Conservation (phyloP, 1,140 invertebrate species). For the Notospermus geniculatus region DNA sequence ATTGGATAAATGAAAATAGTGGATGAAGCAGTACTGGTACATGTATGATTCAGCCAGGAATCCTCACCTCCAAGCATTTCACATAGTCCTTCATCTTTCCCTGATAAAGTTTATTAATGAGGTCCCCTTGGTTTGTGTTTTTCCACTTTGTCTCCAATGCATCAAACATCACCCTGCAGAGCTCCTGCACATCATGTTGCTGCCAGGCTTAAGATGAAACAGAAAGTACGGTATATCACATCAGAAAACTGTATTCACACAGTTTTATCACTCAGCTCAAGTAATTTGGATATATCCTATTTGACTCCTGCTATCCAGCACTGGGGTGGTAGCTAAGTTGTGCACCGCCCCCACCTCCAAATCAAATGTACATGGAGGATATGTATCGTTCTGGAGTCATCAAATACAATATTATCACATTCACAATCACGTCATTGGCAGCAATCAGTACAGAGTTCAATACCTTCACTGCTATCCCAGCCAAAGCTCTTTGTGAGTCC, state of each 20-base stretch:
- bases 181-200: constrained; percentile 89
- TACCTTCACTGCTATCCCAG: constrained; percentile 79
- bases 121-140: constrained; percentile 77
- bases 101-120: constrained; percentile 78
- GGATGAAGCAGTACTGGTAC: neutral
- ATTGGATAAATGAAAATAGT: too few species aligned
- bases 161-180: constrained; percentile 90
- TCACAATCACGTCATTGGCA: too few species aligned
- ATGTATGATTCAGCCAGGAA: neutral
- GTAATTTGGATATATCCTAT: too few species aligned
- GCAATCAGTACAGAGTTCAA: neutral
- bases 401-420: neutral
- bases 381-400: too few species aligned
- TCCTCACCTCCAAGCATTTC: constrained; percentile 72
- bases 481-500: constrained; percentile 87
- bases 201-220: constrained; percentile 69
- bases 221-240: neutral
- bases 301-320: too few species aligned
- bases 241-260: too few species aligned
- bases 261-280: too few species aligned
- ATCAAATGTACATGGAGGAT: too few species aligned
- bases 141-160: constrained; percentile 84
- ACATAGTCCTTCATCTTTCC: constrained; percentile 89
- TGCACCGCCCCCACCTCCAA: too few species aligned
- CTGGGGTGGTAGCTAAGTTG: too few species aligned